phyloP scores from a whole-genome alignment of 2,888 invertebrate species.

The Cylloceria caligata region DNA sequence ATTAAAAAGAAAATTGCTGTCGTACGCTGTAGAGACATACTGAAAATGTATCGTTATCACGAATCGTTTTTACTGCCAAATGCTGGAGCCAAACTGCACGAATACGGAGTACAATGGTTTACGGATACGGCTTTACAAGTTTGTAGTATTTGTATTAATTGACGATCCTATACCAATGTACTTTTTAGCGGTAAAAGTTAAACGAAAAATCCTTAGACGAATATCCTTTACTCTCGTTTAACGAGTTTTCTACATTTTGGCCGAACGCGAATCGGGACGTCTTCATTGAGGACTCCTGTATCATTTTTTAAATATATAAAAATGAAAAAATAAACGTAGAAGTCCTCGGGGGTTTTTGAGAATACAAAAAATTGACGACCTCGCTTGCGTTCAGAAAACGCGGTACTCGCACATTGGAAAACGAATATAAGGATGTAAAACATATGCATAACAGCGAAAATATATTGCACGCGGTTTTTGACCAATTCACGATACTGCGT shows the following conservation, averaged over 20 bases:
- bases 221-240: constrained; percentile 26
- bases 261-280: constrained; percentile 42
- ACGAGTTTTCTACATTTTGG: constrained; percentile 5
- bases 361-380: neutral
- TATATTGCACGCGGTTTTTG: constrained; percentile 28
- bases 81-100: constrained; percentile 62
- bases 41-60: constrained; percentile 39
- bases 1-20: constrained; percentile 31
- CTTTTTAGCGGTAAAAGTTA: constrained; percentile 14
- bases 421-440: constrained; percentile 33
- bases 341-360: neutral
- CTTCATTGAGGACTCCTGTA: constrained; percentile 43
- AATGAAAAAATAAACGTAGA: constrained; percentile 9
- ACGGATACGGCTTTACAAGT: constrained; percentile 42
- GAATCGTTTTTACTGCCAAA: constrained; percentile 63
- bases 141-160: constrained; percentile 52
- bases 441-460: constrained; percentile 21
- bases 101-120: constrained; percentile 51
- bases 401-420: constrained; percentile 25
- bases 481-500: constrained; percentile 33
- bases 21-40: constrained; percentile 25
- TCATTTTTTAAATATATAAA: constrained; percentile 38
- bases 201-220: constrained; percentile 33
- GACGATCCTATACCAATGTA: constrained; percentile 38
- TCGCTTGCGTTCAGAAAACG: constrained; percentile 18